phyloP scores from a whole-genome alignment of 2,888 invertebrate genomes.

The Hipparchia semele region DNA sequence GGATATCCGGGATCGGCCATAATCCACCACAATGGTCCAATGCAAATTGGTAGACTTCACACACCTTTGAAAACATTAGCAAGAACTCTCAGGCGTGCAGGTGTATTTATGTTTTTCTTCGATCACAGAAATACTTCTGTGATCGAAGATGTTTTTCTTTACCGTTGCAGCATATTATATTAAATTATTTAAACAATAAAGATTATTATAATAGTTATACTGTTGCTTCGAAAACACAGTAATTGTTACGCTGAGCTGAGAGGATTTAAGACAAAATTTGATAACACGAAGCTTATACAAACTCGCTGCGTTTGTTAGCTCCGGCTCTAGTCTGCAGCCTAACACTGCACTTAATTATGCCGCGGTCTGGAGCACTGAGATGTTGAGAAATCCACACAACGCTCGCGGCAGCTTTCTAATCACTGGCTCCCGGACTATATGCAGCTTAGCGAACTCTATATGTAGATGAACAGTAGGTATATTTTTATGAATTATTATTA shows the following conservation, averaged over 20 bases:
- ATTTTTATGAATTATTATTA: too few relatives aligned
- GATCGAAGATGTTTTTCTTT: too few relatives aligned
- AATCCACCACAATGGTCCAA: too few relatives aligned
- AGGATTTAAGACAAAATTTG: conserved; percentile 7
- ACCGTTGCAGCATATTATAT: too few relatives aligned
- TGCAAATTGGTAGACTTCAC: too few relatives aligned
- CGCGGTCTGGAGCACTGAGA: not conserved
- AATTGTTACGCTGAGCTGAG: not conserved
- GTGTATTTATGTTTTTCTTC: too few relatives aligned
- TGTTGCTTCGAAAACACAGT: not conserved
- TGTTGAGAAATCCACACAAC: conserved; percentile 8
- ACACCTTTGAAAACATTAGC: too few relatives aligned
- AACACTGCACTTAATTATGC: conserved; percentile 8
- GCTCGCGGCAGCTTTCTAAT: conserved; percentile 1
- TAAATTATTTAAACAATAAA: not conserved
- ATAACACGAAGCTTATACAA: conserved; percentile 2
- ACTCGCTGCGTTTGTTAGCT: conserved; percentile 4
- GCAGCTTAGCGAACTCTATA: not conserved
- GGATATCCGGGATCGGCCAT: too few relatives aligned
- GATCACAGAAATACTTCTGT: too few relatives aligned
- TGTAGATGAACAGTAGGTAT: too few relatives aligned
- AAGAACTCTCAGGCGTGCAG: too few relatives aligned
- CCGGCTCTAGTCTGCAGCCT: not conserved
- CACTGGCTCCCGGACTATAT: not conserved
- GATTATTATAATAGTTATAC: not conserved